Evolutionary conservation across 1,140 invertebrate genomes (phyloP).

Genomic region (Physella acuta): DNA sequence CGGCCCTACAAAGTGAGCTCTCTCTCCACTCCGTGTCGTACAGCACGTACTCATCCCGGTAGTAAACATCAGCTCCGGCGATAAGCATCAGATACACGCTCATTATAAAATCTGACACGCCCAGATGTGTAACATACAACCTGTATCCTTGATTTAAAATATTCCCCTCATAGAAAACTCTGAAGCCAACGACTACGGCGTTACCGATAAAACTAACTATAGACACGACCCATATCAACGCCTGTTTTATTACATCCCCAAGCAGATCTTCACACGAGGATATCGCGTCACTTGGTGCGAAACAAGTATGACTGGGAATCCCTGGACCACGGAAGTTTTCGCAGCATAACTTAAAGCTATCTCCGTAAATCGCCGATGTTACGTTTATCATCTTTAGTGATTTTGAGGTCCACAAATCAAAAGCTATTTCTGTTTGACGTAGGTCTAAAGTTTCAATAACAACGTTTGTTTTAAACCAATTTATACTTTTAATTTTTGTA

Average conservation of each 20-base stretch:
- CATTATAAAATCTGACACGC: neutral
- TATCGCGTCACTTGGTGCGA: neutral
- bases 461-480: neutral
- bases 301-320: slow-evolving; percentile 5
- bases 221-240: neutral
- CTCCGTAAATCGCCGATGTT: neutral
- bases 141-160: neutral
- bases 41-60: slow-evolving; percentile 39
- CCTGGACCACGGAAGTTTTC: neutral
- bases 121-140: neutral
- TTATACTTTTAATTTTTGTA: neutral
- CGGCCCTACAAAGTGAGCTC: slow-evolving; percentile 37
- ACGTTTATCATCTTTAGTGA: neutral
- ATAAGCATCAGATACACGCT: slow-evolving; percentile 50
- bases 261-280: neutral
- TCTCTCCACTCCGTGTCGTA: slow-evolving; percentile 38
- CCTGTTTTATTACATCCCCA: neutral
- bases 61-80: slow-evolving; percentile 29
- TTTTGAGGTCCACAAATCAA: neutral
- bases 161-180: neutral
- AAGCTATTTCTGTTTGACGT: neutral
- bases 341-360: neutral
- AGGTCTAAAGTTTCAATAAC: neutral
- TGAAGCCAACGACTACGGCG: neutral
- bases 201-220: slow-evolving; percentile 25